Conservation (phyloP, 2,797 vertebrate species). For the Molossus alvarezi region DNA sequence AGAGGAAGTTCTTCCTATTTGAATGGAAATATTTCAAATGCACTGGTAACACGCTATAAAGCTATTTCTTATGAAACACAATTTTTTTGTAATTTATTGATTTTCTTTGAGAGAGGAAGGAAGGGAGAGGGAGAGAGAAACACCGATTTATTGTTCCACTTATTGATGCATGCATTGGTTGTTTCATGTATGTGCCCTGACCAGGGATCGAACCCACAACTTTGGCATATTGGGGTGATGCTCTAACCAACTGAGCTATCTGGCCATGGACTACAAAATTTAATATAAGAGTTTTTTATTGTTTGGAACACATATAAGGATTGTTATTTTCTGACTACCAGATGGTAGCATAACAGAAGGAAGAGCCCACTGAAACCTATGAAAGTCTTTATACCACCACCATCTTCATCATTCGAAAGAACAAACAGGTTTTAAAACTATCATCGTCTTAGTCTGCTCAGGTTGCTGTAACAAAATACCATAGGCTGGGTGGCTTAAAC, state of each 20-base stretch:
- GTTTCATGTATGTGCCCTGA: neutral
- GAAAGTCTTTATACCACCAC: neutral
- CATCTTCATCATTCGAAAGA: neutral
- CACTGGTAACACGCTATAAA: constrained; percentile 22
- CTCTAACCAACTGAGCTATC: neutral
- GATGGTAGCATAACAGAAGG: neutral
- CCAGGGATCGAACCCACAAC: neutral
- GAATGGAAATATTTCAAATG: constrained; percentile 47
- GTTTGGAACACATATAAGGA: neutral
- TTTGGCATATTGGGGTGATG: neutral
- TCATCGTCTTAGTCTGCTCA: neutral
- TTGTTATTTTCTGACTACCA: constrained; percentile 39
- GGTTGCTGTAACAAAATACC: neutral
- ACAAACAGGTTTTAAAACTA: neutral
- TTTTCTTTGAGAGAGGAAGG: neutral
- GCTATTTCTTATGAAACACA: constrained; percentile 24
- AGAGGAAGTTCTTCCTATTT: neutral
- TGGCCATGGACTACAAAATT: neutral
- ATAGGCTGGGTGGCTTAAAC: neutral
- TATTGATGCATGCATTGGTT: neutral
- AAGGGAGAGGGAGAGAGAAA: neutral
- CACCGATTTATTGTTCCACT: neutral
- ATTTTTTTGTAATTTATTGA: neutral
- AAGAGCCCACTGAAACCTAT: neutral
- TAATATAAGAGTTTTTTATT: constrained; percentile 36